A percentile compares a stretch with the other conserved stretches of the same genome.
Conservation (phyloP, 2,113 vertebrate genomes). For the Heliornis fulica region DNA sequence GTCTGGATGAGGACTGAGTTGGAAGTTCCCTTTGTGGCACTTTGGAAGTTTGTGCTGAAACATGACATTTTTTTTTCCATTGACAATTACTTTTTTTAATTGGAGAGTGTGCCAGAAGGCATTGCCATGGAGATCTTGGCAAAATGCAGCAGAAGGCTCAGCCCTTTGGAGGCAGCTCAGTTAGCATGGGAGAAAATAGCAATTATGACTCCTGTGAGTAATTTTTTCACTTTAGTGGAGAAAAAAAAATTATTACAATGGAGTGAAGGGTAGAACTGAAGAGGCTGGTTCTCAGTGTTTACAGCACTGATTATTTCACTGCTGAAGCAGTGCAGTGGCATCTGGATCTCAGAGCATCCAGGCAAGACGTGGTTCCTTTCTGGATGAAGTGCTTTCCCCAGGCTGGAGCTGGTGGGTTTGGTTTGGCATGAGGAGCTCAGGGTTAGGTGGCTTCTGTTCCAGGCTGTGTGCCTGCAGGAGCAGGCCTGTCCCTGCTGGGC, state of each 20-base stretch:
- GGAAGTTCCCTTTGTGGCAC: neutral
- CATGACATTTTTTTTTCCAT: neutral
- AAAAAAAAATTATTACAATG: neutral
- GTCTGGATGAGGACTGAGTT: neutral
- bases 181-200: neutral
- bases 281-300: neutral
- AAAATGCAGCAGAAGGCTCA: neutral
- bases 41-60: neutral
- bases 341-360: neutral
- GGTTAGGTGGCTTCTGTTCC: neutral
- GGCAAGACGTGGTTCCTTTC: neutral
- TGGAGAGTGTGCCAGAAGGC: neutral
- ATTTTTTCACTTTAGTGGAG: neutral
- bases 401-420: neutral
- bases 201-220: accelerated
- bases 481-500: neutral
- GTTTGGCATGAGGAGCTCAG: neutral
- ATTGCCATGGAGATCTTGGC: neutral
- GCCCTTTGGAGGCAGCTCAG: neutral
- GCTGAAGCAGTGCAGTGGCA: neutral
- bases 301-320: neutral
- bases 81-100: neutral
- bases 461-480: neutral
- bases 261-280: neutral
- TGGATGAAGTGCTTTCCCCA: neutral